phyloP scores from a whole-genome alignment of 2,797 vertebrate genomes.

The Phylloscopus collybita region DNA sequence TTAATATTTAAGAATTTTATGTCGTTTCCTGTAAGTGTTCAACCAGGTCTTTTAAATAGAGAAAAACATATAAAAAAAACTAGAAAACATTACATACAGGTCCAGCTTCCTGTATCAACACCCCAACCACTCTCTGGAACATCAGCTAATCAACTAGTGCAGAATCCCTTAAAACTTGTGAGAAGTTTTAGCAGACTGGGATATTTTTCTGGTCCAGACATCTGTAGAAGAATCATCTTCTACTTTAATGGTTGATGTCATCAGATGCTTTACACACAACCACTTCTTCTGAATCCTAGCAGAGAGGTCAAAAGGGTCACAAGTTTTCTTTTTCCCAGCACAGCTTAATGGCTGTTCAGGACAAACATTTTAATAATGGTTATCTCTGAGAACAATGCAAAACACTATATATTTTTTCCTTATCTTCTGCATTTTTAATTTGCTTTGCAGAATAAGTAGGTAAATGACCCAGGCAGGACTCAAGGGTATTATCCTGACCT shows the following conservation, averaged over 20 bases:
- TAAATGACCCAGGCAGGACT: background rate
- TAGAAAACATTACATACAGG: background rate
- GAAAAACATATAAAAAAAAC: background rate
- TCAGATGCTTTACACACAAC: background rate
- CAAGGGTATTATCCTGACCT: background rate
- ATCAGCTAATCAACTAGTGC: background rate
- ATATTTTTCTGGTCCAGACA: background rate
- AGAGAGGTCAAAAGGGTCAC: background rate
- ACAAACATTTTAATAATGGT: background rate
- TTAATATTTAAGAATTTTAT: background rate
- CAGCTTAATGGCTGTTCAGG: background rate
- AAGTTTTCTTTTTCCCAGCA: background rate
- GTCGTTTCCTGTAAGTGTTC: background rate
- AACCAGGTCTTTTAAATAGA: background rate
- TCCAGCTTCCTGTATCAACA: background rate
- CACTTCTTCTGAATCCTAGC: background rate
- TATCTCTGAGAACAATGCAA: background rate
- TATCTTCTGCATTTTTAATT: slow-evolving; percentile 32
- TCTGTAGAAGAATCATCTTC: background rate
- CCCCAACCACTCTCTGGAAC: background rate
- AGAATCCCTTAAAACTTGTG: background rate
- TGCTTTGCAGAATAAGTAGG: background rate
- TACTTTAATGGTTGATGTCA: background rate
- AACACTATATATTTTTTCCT: background rate
- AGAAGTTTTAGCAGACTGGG: background rate